Base-by-base conservation (phyloP, 1,140 invertebrate genomes). In the Drosophila mayri region DNA sequence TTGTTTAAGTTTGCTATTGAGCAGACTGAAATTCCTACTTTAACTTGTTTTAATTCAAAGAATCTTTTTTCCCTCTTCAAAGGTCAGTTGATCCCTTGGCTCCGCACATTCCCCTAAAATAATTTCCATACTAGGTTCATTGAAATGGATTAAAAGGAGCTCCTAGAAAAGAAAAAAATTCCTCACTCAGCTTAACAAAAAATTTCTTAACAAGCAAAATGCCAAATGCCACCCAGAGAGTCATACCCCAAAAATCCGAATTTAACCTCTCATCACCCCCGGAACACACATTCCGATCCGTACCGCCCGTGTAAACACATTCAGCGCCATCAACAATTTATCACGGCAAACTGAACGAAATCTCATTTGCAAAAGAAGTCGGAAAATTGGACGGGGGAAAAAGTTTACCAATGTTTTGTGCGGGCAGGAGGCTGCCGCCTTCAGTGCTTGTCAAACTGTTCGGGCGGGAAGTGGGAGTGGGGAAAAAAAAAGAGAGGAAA, bases 241-340 rank as follows among this genome's bases (percentile, higher is more conserved):
- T 40, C 43, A 37, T 63, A 20, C 61, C 54, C 16, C 18, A 47
- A 37, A 75, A 64, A 60, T 40, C 35, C 28, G 63, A 54, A 70
- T 67, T 50, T 38, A 46, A 70, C 63, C 61, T 76, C 41, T 28
- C 59, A 58, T 57, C 52, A 64, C 38, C 38, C 75, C 64, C 59
- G 20, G 37, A 22, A 22, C 25, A 38, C 38, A 50, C 63, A 63
- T 47, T 54, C 58, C 41, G 28, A 71, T 60, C 32, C 75, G 57
- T 41, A 68, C 67, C 76, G 70, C 70, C 82, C 84, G 70, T 86
- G 82, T 82, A 71, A 87, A 81, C 76, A 79, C 79, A 87, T 76
- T 79, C 76, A 77, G 55, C 52, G 76, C 85, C 87, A 87, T 87
- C 85, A 87, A 87, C 85, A 84, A 87, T 87, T 90, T 87, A 87